A percentile compares a stretch with the other conserved stretches of the same genome.
phyloP scores from a whole-genome alignment of 2,888 invertebrate genomes.

The Polydrusus tereticollis region DNA sequence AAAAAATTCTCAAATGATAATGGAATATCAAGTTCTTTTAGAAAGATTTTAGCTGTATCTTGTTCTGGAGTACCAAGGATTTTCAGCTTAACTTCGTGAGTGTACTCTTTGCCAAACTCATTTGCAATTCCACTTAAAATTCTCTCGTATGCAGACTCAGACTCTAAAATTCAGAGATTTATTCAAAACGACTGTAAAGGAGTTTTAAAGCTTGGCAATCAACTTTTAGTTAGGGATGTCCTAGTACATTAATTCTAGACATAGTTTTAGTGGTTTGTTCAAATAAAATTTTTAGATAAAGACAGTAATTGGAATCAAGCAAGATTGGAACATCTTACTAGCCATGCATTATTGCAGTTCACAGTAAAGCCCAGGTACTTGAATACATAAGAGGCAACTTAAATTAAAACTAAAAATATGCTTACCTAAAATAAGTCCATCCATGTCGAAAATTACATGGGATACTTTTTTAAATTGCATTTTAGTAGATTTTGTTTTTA shows the following conservation, averaged over 20 bases:
- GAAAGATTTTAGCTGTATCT: conserved; percentile 70
- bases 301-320: no score
- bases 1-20: conserved; percentile 74
- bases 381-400: no score
- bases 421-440: conserved; percentile 74
- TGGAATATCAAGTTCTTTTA: conserved; percentile 73
- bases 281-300: no score
- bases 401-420: conserved; percentile 20
- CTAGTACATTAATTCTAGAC: no score
- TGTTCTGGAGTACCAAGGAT: conserved; percentile 69
- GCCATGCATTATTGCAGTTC: no score
- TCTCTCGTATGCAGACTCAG: conserved; percentile 83
- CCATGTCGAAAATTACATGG: conserved; percentile 83
- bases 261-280: no score
- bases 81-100: conserved; percentile 75
- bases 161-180: conserved; percentile 72
- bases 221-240: no score
- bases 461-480: conserved; percentile 73
- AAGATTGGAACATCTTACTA: no score
- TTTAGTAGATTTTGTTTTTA: no score
- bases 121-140: conserved; percentile 78
- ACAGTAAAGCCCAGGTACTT: no score
- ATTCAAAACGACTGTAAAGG: not conserved
- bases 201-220: no score
- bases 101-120: conserved; percentile 82